A percentile compares a stretch with the other conserved stretches of the same genome.
phyloP scores from a whole-genome alignment of 2,113 vertebrate genomes.

The Myrmecophaga tridactyla region DNA sequence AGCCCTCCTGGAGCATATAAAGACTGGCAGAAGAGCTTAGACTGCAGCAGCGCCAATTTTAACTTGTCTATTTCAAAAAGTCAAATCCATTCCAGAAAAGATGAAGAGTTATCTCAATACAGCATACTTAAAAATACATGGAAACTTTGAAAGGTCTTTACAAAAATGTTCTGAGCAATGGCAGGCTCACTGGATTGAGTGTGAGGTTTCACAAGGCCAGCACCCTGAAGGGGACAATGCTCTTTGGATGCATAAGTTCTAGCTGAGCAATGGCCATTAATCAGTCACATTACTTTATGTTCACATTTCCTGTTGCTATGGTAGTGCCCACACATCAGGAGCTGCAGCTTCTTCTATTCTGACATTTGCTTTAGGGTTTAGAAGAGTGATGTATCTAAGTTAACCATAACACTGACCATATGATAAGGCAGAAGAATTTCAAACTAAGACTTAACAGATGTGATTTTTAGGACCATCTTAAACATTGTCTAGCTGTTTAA shows the following conservation, averaged over 20 bases:
- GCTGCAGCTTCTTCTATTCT: not conserved
- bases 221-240: accelerated
- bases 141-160: not conserved
- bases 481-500: not conserved
- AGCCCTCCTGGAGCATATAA: accelerated
- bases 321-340: not conserved
- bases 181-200: not conserved
- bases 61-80: not conserved
- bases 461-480: not conserved
- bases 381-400: not conserved
- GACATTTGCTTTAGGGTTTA: not conserved
- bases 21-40: not conserved
- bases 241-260: accelerated
- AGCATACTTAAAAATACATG: not conserved
- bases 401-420: not conserved
- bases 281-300: not conserved
- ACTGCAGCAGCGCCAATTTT: not conserved
- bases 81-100: not conserved
- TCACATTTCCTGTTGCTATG: not conserved
- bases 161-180: not conserved
- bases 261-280: not conserved
- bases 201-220: not conserved
- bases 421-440: not conserved
- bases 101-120: not conserved
- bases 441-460: not conserved